Percentiles rank a stretch among this genome's conserved stretches.
Evolutionary conservation across 1,140 invertebrate species (phyloP).

Genomic region (Pogonognathellus flavescens): DNA sequence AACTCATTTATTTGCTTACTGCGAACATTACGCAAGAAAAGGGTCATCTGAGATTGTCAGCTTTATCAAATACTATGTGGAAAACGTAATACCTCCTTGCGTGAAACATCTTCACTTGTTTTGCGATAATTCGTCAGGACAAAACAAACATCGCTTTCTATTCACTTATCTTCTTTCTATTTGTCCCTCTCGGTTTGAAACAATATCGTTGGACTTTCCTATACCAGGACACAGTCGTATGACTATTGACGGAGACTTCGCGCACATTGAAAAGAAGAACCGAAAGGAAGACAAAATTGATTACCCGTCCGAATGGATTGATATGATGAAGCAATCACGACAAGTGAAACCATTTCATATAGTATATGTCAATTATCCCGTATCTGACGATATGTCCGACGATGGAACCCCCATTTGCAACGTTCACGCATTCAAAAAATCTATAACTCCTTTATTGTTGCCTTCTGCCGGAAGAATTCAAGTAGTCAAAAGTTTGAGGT

Average conservation of each 20-base stretch:
- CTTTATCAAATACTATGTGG: background rate
- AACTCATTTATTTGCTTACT: background rate
- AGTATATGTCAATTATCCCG: background rate
- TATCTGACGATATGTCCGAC: background rate
- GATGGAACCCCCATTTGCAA: too few relatives aligned
- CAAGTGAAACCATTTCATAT: background rate
- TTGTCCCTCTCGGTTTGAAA: background rate
- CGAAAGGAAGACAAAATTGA: background rate
- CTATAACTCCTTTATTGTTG: too few relatives aligned
- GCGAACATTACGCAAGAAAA: conserved; percentile 33
- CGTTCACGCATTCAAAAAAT: too few relatives aligned
- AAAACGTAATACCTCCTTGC: background rate
- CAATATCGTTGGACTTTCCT: background rate
- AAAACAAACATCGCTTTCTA: conserved; percentile 48
- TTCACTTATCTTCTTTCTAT: background rate
- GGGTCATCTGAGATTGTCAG: conserved; percentile 33
- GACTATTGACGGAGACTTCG: background rate
- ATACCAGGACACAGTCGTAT: background rate
- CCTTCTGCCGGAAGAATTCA: too few relatives aligned
- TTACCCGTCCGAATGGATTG: background rate
- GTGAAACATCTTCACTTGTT: background rate
- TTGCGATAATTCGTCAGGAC: conserved; percentile 32
- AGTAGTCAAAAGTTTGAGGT: too few relatives aligned
- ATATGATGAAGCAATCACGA: background rate
- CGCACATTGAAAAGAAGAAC: background rate